phyloP scores from a whole-genome alignment of 2,888 invertebrate genomes.

The Apomyelois bistriatella region DNA sequence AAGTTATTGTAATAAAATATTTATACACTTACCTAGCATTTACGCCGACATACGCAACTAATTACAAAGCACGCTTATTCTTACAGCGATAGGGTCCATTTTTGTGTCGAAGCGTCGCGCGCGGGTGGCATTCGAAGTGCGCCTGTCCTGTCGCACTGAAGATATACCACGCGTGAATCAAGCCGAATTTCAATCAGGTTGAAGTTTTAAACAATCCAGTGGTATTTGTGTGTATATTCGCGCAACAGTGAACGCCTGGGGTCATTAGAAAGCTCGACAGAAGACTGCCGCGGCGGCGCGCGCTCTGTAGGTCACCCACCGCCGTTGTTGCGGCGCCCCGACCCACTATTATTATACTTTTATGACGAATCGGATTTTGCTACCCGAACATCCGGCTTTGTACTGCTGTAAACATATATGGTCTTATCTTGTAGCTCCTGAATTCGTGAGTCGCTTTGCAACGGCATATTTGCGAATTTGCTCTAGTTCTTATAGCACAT shows the following conservation, averaged over 20 bases:
- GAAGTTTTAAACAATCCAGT: constrained; percentile 51
- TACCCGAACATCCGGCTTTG: constrained; percentile 57
- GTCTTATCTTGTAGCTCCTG: constrained; percentile 23
- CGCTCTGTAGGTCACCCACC: constrained; percentile 71
- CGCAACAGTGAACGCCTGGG: constrained; percentile 73
- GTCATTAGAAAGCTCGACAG: constrained; percentile 77
- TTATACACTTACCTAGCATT: constrained; percentile 50
- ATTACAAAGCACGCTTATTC: constrained; percentile 65
- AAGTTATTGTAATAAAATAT: constrained; percentile 39
- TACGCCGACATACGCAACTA: constrained; percentile 51
- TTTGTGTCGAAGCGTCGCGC: constrained; percentile 40
- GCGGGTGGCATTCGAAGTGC: constrained; percentile 42
- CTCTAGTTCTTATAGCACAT: constrained; percentile 11
- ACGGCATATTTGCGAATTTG: constrained; percentile 20
- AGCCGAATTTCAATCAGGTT: constrained; percentile 50
- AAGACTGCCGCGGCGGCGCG: constrained; percentile 79
- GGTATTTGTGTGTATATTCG: constrained; percentile 48
- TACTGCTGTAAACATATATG: constrained; percentile 44
- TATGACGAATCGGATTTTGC: constrained; percentile 78
- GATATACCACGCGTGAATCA: constrained; percentile 53
- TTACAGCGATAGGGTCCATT: constrained; percentile 63
- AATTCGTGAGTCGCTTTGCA: constrained; percentile 22
- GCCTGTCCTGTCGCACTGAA: constrained; percentile 49
- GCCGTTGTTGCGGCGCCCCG: constrained; percentile 75
- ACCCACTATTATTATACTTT: constrained; percentile 79